phyloP scores from a whole-genome alignment of 1,140 invertebrate species.

The Asobara japonica region DNA sequence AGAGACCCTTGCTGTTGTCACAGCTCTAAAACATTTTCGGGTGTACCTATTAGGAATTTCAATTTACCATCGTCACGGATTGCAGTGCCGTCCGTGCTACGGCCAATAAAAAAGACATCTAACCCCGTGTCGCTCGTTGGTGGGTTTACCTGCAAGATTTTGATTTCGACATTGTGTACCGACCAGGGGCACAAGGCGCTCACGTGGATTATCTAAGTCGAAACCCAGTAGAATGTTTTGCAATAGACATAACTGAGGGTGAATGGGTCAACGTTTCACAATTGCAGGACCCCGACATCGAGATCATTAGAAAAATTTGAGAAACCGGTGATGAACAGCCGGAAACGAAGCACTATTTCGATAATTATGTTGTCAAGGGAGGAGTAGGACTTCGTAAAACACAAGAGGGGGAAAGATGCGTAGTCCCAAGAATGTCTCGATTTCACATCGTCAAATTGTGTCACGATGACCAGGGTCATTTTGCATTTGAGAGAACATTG shows the following conservation, averaged over 20 bases:
- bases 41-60: slow-evolving; percentile 53
- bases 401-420: slow-evolving; percentile 39
- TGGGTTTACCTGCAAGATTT: slow-evolving; percentile 58
- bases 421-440: slow-evolving; percentile 42
- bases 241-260: slow-evolving; percentile 21
- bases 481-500: slow-evolving; percentile 39
- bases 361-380: slow-evolving; percentile 25
- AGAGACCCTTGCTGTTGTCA: slow-evolving; percentile 49
- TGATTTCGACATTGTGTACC: slow-evolving; percentile 52
- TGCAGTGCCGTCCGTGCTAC: slow-evolving; percentile 54
- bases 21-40: slow-evolving; percentile 50
- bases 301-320: slow-evolving; percentile 29
- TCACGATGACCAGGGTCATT: slow-evolving; percentile 51
- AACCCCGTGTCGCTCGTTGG: slow-evolving; percentile 51
- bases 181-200: slow-evolving; percentile 41
- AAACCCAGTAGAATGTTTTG: slow-evolving; percentile 31
- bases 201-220: slow-evolving; percentile 58
- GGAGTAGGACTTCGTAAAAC: slow-evolving; percentile 38
- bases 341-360: slow-evolving; percentile 28
- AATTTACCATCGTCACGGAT: slow-evolving; percentile 53
- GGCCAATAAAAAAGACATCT: slow-evolving; percentile 52
- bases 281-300: slow-evolving; percentile 24
- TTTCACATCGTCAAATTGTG: slow-evolving; percentile 47
- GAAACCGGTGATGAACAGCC: slow-evolving; percentile 13
- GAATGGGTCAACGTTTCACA: slow-evolving; percentile 36